These are phyloP conservation scores for Equus przewalskii DNA, from an alignment of 2,113 vertebrate species.

Conservation along the genomic window DNA sequence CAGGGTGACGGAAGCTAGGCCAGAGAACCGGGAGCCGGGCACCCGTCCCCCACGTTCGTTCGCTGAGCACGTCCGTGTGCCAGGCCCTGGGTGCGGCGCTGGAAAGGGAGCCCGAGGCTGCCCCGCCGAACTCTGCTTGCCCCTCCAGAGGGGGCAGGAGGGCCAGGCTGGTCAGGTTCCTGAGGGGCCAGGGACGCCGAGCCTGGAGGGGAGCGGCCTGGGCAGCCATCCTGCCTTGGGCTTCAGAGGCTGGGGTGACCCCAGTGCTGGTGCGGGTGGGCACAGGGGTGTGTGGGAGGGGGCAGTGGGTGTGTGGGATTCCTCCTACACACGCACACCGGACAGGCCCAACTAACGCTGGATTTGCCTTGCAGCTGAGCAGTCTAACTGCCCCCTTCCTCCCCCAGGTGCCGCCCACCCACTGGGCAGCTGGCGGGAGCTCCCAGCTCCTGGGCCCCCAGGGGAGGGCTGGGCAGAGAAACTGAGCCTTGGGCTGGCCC, in stretches of 20 bases:
- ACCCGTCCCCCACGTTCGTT: background rate
- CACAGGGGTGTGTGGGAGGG: background rate
- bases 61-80: conserved; percentile 59
- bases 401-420: conserved; percentile 80
- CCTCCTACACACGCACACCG: background rate
- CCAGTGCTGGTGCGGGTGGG: conserved; percentile 77
- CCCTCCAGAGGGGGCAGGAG: background rate
- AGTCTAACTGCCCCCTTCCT: conserved; percentile 84
- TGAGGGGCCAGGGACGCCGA: background rate
- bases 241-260: conserved; percentile 68
- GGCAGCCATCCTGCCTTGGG: background rate
- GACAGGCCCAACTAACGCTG: conserved; percentile 77
- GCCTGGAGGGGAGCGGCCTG: background rate
- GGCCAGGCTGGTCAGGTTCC: background rate
- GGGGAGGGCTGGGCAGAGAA: conserved; percentile 6
- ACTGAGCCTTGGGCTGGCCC: background rate
- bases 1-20: background rate
- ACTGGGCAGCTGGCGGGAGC: conserved; percentile 39
- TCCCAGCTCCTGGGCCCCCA: conserved; percentile 28
- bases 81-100: conserved; percentile 53
- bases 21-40: background rate
- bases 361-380: conserved; percentile 86
- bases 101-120: background rate
- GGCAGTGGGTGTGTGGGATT: background rate
- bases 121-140: background rate